Percentiles rank a stretch among this genome's conserved stretches.
These are phyloP conservation scores for Loris lydekkerianus DNA, from an alignment of 2,797 vertebrate species.

Conservation along the genomic window DNA sequence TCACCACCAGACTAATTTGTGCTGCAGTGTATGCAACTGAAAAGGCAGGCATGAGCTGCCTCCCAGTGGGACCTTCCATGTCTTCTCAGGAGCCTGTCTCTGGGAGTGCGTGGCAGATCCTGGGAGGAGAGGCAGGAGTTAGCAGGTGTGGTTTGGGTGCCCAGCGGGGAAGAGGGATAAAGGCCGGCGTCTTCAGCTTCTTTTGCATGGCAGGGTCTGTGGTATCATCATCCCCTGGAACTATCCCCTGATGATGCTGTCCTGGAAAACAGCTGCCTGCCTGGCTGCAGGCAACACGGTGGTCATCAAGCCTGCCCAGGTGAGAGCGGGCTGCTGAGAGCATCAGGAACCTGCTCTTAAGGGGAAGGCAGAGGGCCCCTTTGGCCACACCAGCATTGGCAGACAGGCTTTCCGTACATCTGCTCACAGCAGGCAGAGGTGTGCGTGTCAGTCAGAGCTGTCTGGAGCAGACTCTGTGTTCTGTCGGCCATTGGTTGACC, in stretches of 20 bases:
- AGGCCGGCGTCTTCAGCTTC: background rate
- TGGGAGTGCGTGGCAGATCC: background rate
- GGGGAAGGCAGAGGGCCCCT: background rate
- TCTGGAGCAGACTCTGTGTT: background rate
- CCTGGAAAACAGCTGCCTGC: slow-evolving; percentile 94
- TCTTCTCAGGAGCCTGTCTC: background rate
- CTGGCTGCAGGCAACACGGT: slow-evolving; percentile 94
- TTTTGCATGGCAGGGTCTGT: slow-evolving; percentile 89
- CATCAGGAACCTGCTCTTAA: too few relatives aligned
- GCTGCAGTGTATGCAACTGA: accelerated
- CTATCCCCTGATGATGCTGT: slow-evolving; percentile 95
- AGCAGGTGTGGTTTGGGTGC: background rate
- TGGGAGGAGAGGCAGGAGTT: too few relatives aligned
- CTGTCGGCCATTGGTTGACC: background rate
- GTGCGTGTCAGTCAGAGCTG: background rate
- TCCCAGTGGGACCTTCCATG: background rate
- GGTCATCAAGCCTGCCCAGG: slow-evolving; percentile 94
- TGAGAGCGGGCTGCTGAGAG: slow-evolving; percentile 66
- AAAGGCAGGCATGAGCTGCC: background rate
- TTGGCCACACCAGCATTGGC: accelerated
- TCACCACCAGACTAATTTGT: background rate
- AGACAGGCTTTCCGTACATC: background rate
- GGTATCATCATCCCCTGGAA: slow-evolving; percentile 95
- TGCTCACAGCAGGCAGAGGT: accelerated
- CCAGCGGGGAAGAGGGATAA: background rate